phyloP scores from a whole-genome alignment of 2,888 invertebrate species.

The Caenorhabditis plicata region DNA sequence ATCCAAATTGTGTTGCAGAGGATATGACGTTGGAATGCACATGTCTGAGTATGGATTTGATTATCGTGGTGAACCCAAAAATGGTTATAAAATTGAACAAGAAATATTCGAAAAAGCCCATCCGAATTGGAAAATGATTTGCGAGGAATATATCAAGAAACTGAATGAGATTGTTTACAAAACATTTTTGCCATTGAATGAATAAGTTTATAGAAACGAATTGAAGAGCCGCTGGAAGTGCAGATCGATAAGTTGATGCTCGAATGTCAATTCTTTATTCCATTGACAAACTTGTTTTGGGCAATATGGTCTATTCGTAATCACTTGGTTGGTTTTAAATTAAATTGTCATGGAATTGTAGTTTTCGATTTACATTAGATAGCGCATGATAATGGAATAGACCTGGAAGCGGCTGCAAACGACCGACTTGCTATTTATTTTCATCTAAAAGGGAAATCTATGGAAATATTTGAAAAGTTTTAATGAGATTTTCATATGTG shows the following conservation, averaged over 20 bases:
- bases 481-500: not conserved
- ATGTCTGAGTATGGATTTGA: constrained; percentile 15
- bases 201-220: not conserved
- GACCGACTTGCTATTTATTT: constrained; percentile 19
- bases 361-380: not conserved
- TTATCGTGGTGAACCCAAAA: not conserved
- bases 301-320: constrained; percentile 16
- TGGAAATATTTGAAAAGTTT: constrained; percentile 5
- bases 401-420: constrained; percentile 13
- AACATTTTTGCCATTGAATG: not conserved
- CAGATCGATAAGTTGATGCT: constrained; percentile 1
- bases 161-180: constrained; percentile 4
- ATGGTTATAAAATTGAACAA: constrained; percentile 6
- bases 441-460: constrained; percentile 15
- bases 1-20: constrained; percentile 4
- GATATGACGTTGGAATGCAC: constrained; percentile 15
- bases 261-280: constrained; percentile 14
- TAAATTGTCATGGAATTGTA: not conserved
- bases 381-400: constrained; percentile 12
- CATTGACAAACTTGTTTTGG: constrained; percentile 18
- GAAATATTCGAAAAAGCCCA: constrained; percentile 11
- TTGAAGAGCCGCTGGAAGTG: not conserved
- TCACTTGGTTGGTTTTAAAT: constrained; percentile 3
- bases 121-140: constrained; percentile 10
- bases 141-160: constrained; percentile 9